Evolutionary conservation across 2,113 vertebrate genomes (phyloP).

Genomic region (Ptyas mucosa): DNA sequence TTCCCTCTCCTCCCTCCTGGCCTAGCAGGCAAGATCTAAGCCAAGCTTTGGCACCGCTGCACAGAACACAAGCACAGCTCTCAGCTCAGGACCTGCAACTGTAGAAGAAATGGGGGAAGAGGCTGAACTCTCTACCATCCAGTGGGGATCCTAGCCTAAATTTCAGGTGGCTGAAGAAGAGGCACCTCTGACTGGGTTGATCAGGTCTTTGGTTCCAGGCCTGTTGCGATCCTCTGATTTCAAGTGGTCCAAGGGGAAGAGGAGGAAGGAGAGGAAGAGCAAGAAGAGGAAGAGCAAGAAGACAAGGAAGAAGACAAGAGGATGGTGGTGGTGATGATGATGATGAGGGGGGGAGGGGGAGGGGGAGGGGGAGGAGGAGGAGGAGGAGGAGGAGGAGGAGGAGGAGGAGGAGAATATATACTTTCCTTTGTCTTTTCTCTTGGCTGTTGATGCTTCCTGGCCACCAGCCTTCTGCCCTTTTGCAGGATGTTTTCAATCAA

Average conservation of each 20-base stretch:
- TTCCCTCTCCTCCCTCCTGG: not conserved
- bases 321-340: no score
- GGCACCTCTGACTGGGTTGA: not conserved
- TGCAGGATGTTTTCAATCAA: not conserved
- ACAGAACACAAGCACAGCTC: not conserved
- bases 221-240: not conserved
- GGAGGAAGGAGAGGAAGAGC: no score
- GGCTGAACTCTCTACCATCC: not conserved
- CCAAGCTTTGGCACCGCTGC: not conserved
- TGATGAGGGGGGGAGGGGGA: no score
- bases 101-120: not conserved
- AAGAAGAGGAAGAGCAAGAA: no score
- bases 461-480: not conserved
- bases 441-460: not conserved
- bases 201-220: not conserved
- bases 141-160: not conserved
- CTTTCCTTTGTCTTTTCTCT: not conserved
- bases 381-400: no score
- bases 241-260: not conserved
- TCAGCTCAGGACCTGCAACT: not conserved
- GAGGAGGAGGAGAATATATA: no score
- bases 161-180: not conserved
- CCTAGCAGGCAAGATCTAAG: not conserved
- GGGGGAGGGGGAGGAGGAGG: no score
- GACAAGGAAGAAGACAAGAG: no score